Conservation (phyloP, 2,797 vertebrate species). For the Spondyliosoma cantharus region DNA sequence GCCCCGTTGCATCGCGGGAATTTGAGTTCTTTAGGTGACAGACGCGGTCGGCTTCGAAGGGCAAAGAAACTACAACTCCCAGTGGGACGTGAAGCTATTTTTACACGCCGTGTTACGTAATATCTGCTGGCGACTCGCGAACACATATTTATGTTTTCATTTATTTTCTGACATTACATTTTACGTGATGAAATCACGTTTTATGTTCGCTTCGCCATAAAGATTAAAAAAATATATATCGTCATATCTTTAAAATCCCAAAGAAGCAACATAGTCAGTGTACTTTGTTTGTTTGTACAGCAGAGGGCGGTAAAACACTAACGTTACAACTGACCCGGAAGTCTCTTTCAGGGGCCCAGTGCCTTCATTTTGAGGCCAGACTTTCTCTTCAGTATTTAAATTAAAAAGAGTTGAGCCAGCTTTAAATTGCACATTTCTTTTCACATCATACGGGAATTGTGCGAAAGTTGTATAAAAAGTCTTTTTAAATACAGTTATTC, state of each 20-base stretch:
- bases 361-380: neutral
- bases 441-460: too few relatives aligned
- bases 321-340: neutral
- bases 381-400: too few relatives aligned
- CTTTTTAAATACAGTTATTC: too few relatives aligned
- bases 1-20: constrained; percentile 67
- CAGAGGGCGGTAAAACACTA: constrained; percentile 55
- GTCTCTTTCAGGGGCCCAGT: neutral
- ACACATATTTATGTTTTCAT: neutral
- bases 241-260: neutral
- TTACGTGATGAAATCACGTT: fast-evolving
- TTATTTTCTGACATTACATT: neutral
- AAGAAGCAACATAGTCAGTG: neutral
- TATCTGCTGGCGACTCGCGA: neutral
- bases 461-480: too few relatives aligned
- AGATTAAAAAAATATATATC: neutral
- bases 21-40: constrained; percentile 46
- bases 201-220: neutral
- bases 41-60: fast-evolving
- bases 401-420: neutral
- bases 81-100: neutral
- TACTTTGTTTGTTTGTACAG: constrained; percentile 31
- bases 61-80: constrained; percentile 80
- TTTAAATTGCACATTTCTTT: neutral
- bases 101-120: constrained; percentile 50